Base-by-base conservation (phyloP, 2,888 invertebrate species). In the Gymnocheta viridis region DNA sequence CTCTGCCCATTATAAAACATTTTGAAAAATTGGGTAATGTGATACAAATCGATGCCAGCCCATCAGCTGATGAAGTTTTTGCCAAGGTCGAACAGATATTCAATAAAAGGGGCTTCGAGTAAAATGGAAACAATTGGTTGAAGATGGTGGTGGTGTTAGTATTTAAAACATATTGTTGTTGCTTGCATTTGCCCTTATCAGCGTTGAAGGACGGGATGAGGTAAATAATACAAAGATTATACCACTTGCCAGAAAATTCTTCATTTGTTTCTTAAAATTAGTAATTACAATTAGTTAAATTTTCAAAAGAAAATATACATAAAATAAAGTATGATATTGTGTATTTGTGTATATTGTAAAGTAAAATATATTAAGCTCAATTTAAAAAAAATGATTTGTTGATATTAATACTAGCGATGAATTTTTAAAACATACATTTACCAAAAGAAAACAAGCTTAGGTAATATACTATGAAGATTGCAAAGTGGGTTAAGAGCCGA, bases 1-100 rank as follows among this genome's bases (percentile, higher is more conserved):
- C 98, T 0, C 93, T 97, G 93, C 98, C 98, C 0, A 98, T 99
- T 85, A 95, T 99, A 73, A 93, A 97, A 35, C 94, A 96, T 90
- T 99, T 97, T 88, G 94, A 96, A 49, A 90, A 93, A 38, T 90
- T 93, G 77, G 94, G 95, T 62, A 92, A 97, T 54, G 97, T 98
- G 3, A 93, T 94, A 85, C 94, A 94, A 89, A 94, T 99, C 84
- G 95, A 97, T 91, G 96, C 96, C 12, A 94, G 95, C 86, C 93
- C 93, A 60, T 89, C 93, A 49, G 94, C 95, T 0, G 93, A 95
- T 0, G 92, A 94, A 86, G 97, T 98, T 1, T 95, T 94, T 87
- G 88, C 92, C 41, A 92, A 93, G 78, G 95, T 95, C 0, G 93
- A 93, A 87, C 89, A 92, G 35, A 91, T 93, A 49, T 94, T 95